Evolutionary conservation across 2,888 invertebrate species (phyloP).

Genomic region (Agrenia bidenticulata): DNA sequence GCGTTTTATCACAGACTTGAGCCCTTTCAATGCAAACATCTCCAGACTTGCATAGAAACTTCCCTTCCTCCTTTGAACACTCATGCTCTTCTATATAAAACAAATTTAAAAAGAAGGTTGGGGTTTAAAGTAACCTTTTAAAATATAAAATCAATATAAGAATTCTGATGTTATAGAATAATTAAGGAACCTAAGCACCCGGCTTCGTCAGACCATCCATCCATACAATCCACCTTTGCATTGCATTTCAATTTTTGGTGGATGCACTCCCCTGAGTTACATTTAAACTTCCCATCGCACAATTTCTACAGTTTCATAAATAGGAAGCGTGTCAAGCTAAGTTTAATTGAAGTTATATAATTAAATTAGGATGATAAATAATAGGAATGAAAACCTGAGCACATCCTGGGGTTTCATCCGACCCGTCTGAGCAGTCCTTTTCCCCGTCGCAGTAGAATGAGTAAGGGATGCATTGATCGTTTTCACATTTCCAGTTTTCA

Average conservation of each 20-base stretch:
- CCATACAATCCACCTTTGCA: constrained; percentile 58
- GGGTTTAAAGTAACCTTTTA: no score
- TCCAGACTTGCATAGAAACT: constrained; percentile 43
- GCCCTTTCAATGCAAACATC: constrained; percentile 59
- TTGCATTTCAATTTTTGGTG: constrained; percentile 58
- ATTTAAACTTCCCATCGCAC: constrained; percentile 69
- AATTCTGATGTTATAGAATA: background rate
- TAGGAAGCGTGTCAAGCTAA: background rate
- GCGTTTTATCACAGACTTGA: constrained; percentile 61
- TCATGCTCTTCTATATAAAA: constrained; percentile 15
- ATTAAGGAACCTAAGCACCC: constrained; percentile 17
- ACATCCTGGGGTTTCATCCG: constrained; percentile 54
- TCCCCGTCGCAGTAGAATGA: constrained; percentile 58
- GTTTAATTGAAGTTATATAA: background rate
- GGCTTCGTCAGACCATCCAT: constrained; percentile 56
- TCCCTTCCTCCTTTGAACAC: constrained; percentile 37
- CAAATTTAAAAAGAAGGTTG: background rate
- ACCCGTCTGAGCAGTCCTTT: constrained; percentile 60
- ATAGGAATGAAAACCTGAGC: background rate
- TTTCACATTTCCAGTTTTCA: constrained; percentile 55
- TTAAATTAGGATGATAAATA: background rate
- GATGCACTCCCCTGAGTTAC: constrained; percentile 57
- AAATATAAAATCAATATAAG: background rate
- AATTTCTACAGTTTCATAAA: constrained; percentile 73
- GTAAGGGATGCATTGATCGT: constrained; percentile 59